A percentile compares a stretch with the other conserved stretches of the same genome.
Conservation (phyloP, 2,797 vertebrate species). For the Siniperca scherzeri region DNA sequence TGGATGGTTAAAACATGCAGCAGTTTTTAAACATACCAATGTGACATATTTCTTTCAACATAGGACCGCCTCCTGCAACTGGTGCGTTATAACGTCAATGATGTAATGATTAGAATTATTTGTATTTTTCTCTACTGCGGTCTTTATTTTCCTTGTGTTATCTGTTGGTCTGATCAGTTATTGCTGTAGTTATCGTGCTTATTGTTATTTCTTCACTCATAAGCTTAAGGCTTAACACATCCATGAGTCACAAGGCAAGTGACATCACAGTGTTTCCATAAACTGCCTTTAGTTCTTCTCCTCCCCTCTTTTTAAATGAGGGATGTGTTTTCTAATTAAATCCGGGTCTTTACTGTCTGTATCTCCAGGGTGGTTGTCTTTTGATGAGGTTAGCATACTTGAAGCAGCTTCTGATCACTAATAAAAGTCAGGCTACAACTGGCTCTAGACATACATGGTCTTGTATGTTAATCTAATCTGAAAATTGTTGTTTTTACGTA, state of each 20-base stretch:
- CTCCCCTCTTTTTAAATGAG: background rate
- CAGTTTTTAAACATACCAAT: background rate
- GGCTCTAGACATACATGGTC: background rate
- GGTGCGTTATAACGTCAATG: slow-evolving; percentile 27
- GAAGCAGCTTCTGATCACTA: slow-evolving; percentile 11
- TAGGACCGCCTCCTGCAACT: background rate
- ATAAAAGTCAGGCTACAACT: slow-evolving; percentile 11
- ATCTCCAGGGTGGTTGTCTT: slow-evolving; percentile 9
- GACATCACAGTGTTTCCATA: slow-evolving; percentile 46
- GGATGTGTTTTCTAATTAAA: slow-evolving; percentile 35
- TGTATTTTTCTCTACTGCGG: slow-evolving; percentile 21
- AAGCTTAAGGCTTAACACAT: slow-evolving; percentile 22
- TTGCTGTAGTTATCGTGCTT: background rate
- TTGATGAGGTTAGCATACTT: slow-evolving; percentile 6
- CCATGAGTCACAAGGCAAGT: slow-evolving; percentile 26
- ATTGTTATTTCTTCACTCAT: slow-evolving; percentile 25
- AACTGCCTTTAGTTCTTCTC: background rate
- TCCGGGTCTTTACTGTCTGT: background rate
- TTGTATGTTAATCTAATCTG: slow-evolving; percentile 8
- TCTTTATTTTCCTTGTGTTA: slow-evolving; percentile 20
- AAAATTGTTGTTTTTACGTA: background rate
- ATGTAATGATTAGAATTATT: slow-evolving; percentile 38
- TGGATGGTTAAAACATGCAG: background rate
- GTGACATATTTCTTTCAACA: background rate
- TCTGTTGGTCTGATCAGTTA: slow-evolving; percentile 29